Base-by-base conservation (phyloP, 2,888 invertebrate genomes). In the Nomada fabriciana region DNA sequence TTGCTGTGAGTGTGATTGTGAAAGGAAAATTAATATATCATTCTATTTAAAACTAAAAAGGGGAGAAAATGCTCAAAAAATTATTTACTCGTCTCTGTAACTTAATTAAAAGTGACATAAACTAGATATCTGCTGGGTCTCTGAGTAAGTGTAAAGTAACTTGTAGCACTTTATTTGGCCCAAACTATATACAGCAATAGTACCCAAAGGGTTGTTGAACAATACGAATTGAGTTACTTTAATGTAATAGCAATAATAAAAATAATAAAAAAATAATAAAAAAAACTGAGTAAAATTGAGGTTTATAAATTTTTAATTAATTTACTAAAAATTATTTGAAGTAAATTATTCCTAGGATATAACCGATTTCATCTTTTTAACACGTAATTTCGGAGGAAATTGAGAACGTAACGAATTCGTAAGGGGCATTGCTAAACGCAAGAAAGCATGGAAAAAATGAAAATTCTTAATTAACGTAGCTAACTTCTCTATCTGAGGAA, bases 371-470 rank as follows among this genome's bases (percentile, higher is more conserved):
- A 7, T 20, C n/a, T 2, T 15, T 68, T 42, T 9, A 53, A 15
- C n/a, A 9, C 47, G 10, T 61, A 68, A 53, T 20, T 53, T 36
- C 18, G 36, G 29, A 67, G 52, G 20, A 67, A 53, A 67, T 36
- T 29, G 52, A 36, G 29, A 36, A 2, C 15, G 13, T 11, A 67
- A 23, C 3, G 52, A 53, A 53, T 36, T 50, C 4, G 2, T 7
- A 36, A 53, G 29, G 7, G 29, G 15, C 15, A 9, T 50, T n/a
- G 15, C 20, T 20, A 20, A 9, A 59, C 3, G 9, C 18, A 13
- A 4, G 67, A 67, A 67, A 67, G 67, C 15, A n/a, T 29, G 13
- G 25, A 7, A 42, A 63, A 47, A 47, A 47, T 47, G 47, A 47
- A 15, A 47, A 47, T 63, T 5, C 11, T n/a, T 29, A n/a, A 50